Percentiles rank a stretch among this genome's conserved stretches.
These are phyloP conservation scores for Tachystola acroxantha DNA, from an alignment of 2,888 invertebrate genomes.

Conservation along the genomic window DNA sequence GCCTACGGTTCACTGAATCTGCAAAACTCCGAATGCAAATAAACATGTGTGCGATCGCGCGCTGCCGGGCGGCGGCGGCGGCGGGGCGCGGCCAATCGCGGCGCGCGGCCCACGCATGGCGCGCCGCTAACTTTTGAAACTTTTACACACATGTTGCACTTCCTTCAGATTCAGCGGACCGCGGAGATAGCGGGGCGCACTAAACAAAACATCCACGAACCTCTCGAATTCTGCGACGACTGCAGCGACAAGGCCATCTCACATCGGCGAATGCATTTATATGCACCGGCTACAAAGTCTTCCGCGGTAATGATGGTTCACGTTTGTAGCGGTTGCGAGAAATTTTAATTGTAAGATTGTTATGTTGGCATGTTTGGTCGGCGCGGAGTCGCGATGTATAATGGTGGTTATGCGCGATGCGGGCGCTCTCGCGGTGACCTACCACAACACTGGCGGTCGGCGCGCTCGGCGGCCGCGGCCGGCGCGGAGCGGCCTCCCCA, in stretches of 20 bases:
- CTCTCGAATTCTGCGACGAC: conserved; percentile 76
- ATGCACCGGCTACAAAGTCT: conserved; percentile 44
- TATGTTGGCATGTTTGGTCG: conserved; percentile 54
- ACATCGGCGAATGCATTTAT: conserved; percentile 71
- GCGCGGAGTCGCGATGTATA: conserved; percentile 56
- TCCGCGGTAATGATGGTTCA: neutral
- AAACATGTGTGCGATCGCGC: conserved; percentile 52
- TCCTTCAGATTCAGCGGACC: conserved; percentile 35
- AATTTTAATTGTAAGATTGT: neutral
- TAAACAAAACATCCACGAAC: conserved; percentile 49
- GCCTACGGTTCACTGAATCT: conserved; percentile 75
- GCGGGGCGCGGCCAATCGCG: conserved; percentile 56
- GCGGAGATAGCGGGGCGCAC: conserved; percentile 22
- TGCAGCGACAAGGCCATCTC: conserved; percentile 79
- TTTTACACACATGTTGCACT: conserved; percentile 63
- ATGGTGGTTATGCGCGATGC: conserved; percentile 46
- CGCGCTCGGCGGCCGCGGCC: conserved; percentile 34
- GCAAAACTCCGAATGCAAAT: conserved; percentile 72
- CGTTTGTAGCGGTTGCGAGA: neutral
- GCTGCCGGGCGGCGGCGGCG: conserved; percentile 27
- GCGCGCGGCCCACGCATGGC: conserved; percentile 63
- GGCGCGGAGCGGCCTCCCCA: conserved; percentile 52
- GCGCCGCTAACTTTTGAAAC: conserved; percentile 68
- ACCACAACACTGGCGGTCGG: conserved; percentile 79
- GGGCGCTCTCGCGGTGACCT: conserved; percentile 74